Conservation (phyloP, 2,888 invertebrate species). For the Chorisops tibialis region DNA sequence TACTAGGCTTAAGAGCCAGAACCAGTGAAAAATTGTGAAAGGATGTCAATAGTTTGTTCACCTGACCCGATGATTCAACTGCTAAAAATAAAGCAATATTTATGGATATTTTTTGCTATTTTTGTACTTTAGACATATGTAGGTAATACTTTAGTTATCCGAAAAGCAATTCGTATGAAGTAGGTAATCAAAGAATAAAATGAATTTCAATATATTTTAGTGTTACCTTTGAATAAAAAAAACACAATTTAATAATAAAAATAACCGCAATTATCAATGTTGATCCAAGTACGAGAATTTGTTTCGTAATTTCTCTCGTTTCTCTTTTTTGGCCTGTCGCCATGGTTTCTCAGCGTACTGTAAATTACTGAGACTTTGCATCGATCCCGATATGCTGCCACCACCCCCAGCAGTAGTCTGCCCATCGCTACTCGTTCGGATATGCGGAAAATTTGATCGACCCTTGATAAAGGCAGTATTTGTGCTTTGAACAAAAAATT, state of each 20-base stretch:
- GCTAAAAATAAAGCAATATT: too few relatives aligned
- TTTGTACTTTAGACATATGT: too few relatives aligned
- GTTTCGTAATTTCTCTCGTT: constrained; percentile 85
- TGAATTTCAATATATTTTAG: too few relatives aligned
- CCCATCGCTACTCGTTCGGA: constrained; percentile 39
- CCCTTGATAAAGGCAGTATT: constrained; percentile 50
- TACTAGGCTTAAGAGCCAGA: too few relatives aligned
- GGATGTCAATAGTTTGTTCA: too few relatives aligned
- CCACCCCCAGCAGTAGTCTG: constrained; percentile 35
- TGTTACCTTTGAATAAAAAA: too few relatives aligned
- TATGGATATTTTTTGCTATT: too few relatives aligned
- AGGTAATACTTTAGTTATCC: too few relatives aligned
- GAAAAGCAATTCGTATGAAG: too few relatives aligned
- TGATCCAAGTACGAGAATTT: constrained; percentile 82
- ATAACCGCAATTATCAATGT: constrained; percentile 53
- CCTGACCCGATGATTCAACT: too few relatives aligned
- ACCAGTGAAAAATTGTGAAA: too few relatives aligned
- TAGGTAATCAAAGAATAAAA: too few relatives aligned
- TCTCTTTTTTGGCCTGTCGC: constrained; percentile 87
- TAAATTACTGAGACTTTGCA: constrained; percentile 26
- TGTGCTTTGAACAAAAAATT: constrained; percentile 57
- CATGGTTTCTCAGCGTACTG: constrained; percentile 60
- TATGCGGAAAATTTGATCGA: constrained; percentile 48
- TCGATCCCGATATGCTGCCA: constrained; percentile 29
- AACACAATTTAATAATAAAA: constrained; percentile 1